Percentiles rank a stretch among this genome's conserved stretches.
Conservation (phyloP, 2,888 invertebrate species). For the Drosophila testacea region DNA sequence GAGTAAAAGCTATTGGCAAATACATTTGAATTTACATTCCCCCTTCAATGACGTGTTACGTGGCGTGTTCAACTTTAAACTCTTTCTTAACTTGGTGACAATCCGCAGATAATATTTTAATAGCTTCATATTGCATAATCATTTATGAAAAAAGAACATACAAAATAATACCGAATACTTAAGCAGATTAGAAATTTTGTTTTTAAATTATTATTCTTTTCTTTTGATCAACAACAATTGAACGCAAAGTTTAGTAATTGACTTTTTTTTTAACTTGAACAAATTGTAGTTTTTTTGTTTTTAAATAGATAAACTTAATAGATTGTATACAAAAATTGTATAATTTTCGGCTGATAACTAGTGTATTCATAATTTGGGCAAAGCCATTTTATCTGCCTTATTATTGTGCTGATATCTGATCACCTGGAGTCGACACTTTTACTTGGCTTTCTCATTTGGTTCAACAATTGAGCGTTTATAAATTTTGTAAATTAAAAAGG, state of each 20-base stretch:
- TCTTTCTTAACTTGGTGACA: conserved; percentile 1
- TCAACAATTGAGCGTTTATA: conserved; percentile 55
- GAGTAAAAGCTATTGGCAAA: conserved; percentile 77
- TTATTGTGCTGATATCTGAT: conserved; percentile 49
- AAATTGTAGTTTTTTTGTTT: no score
- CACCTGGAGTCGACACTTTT: conserved; percentile 7
- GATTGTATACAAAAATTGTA: no score
- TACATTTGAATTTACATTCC: conserved; percentile 77
- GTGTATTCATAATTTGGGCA: background rate
- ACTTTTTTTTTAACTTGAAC: no score
- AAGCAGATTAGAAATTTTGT: no score
- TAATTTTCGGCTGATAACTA: background rate
- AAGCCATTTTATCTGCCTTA: conserved; percentile 9
- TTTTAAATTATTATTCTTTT: no score
- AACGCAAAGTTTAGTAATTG: no score
- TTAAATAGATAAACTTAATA: no score
- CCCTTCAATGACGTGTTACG: conserved; percentile 28
- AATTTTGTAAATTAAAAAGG: conserved; percentile 58
- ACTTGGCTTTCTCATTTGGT: conserved; percentile 23
- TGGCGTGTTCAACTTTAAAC: conserved; percentile 14
- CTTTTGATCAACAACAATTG: no score
- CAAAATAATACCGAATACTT: no score
- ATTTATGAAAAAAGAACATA: no score
- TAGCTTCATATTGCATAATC: background rate
- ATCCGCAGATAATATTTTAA: conserved; percentile 19